A percentile compares a stretch with the other conserved stretches of the same genome.
Evolutionary conservation across 2,888 invertebrate species (phyloP).

Genomic region (Heliconius hortense): DNA sequence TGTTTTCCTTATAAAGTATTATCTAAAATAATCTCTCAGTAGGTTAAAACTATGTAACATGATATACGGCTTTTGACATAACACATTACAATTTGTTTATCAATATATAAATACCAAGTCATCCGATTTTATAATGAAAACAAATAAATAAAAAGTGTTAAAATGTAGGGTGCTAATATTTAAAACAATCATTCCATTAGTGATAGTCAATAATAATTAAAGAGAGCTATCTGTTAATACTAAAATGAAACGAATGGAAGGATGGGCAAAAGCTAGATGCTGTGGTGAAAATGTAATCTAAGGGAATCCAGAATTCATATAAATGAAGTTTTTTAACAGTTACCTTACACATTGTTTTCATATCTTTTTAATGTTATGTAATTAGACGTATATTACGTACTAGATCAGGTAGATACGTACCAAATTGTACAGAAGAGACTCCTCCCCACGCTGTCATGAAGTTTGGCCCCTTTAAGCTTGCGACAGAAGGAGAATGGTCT

Average conservation of each 20-base stretch:
- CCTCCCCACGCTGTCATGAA: conserved; percentile 88
- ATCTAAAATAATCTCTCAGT: not conserved
- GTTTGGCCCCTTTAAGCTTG: conserved; percentile 84
- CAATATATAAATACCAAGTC: not conserved
- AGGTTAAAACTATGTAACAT: conserved; percentile 5
- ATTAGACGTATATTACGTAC: not conserved
- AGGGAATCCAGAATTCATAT: not conserved
- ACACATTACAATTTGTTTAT: conserved; percentile 3
- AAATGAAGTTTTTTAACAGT: not conserved
- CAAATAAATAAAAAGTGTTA: not conserved
- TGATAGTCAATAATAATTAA: not conserved
- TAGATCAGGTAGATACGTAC: conserved; percentile 55
- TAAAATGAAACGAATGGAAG: too few species aligned
- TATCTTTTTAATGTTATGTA: not conserved
- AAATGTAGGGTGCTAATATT: not conserved
- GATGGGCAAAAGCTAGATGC: too few species aligned
- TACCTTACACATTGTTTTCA: not conserved
- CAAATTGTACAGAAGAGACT: conserved; percentile 87
- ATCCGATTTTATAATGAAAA: not conserved
- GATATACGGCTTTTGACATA: not conserved
- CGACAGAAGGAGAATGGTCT: conserved; percentile 86
- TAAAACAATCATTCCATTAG: not conserved
- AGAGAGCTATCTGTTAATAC: too few species aligned
- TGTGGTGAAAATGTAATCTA: not conserved
- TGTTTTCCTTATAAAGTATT: not conserved